These are phyloP conservation scores for Sylvietta virens DNA, from an alignment of 2,113 vertebrate species.

Conservation along the genomic window DNA sequence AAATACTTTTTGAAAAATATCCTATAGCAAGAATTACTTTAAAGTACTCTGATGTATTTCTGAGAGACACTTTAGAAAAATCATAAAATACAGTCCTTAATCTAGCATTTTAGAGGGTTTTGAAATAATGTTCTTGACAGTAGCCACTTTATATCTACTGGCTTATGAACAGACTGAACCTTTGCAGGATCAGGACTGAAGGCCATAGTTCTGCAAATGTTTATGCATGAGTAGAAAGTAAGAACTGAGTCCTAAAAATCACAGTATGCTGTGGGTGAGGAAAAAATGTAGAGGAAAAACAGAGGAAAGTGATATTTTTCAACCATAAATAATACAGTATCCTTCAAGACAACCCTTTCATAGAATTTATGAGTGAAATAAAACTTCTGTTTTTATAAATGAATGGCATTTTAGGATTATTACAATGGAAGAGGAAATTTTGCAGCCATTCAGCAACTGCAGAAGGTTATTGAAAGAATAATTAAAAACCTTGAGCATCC, in stretches of 20 bases:
- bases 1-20: too few relatives aligned
- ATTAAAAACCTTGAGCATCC: background rate
- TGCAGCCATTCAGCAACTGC: background rate
- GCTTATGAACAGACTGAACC: background rate
- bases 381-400: background rate
- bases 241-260: background rate
- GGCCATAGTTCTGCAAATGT: background rate
- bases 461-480: background rate
- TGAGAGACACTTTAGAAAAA: background rate
- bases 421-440: background rate
- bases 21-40: background rate
- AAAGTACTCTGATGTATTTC: background rate
- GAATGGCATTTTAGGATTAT: background rate
- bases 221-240: conserved; percentile 4
- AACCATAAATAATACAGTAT: background rate
- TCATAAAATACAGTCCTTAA: background rate
- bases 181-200: background rate
- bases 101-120: background rate
- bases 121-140: background rate
- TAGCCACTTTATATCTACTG: background rate
- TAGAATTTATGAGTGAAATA: background rate
- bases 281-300: conserved; percentile 3
- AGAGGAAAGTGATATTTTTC: conserved; percentile 8
- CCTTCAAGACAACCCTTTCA: background rate
- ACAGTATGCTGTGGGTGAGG: background rate